Base-by-base conservation (phyloP, 1,140 invertebrate genomes). In the Drosophila insularis region DNA sequence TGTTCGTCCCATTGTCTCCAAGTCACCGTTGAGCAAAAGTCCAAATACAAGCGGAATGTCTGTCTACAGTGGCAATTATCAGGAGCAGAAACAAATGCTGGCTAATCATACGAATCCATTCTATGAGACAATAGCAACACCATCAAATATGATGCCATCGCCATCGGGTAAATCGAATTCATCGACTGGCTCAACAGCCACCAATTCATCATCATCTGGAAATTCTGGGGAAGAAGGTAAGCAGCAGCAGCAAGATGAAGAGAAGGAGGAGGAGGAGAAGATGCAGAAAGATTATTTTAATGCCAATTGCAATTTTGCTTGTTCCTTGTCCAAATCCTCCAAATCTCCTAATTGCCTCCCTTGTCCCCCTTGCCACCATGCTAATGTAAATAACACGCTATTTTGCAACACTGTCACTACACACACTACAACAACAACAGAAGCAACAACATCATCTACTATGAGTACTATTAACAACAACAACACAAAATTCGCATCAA, bases 181-280 rank as follows among this genome's bases (percentile, higher is more conserved):
- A 14, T 87, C 81, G n/a, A 91, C 90, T 23, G 90, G 90, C 54
- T 91, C 89, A n/a, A 89, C 90, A 21, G 84, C 84, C 14, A 91
- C 85, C 39, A 89, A 76, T 72, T 91, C 89, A 63, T 90, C 89
- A 13, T 80, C 85, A 32, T 89, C 86, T 1, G 80, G 70, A 11
- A 78, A 82, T 40, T 85, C 85, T 14, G 78, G 74, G 56, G 90
- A 91, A 86, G 89, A 91, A 91, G 90, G 90, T 91, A 91, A 91
- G 90, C 81, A 66, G 56, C 58, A 62, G 55, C 43, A 67, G 58
- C 60, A 60, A 4, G 50, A 27, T 13, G 39, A 32, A 46, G 37
- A 43, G 4, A 5, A 27, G 1, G 27, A 27, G 27, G 27, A 27
- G 27, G 6, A 27, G 27, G 27, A 27, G 27, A 23, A 55, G 31